These are phyloP conservation scores for Gorsachius goisagi DNA, from an alignment of 2,113 vertebrate genomes.

Conservation along the genomic window DNA sequence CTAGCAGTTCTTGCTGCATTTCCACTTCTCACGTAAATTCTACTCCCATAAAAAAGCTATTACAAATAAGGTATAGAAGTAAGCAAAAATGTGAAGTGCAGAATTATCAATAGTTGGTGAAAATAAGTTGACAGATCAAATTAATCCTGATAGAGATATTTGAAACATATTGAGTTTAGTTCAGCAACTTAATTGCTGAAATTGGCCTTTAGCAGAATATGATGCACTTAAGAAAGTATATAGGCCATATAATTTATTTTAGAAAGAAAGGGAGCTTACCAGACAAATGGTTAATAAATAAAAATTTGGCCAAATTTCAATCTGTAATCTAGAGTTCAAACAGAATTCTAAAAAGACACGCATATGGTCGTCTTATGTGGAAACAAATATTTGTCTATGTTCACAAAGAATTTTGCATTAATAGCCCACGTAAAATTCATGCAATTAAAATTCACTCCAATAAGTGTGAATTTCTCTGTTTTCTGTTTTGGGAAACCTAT, in stretches of 20 bases:
- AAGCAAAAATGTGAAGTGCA: background rate
- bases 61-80: background rate
- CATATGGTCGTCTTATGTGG: background rate
- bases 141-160: background rate
- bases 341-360: background rate
- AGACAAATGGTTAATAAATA: background rate
- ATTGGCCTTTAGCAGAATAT: background rate
- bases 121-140: background rate
- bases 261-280: background rate
- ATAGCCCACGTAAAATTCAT: background rate
- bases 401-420: background rate
- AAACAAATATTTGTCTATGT: background rate
- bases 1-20: background rate
- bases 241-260: background rate
- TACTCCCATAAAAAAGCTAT: background rate
- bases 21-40: background rate
- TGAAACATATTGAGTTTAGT: background rate
- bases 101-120: background rate
- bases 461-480: background rate
- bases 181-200: background rate
- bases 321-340: background rate
- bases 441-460: background rate
- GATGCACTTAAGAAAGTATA: background rate
- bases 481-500: background rate
- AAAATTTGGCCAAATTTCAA: background rate